A percentile compares a stretch with the other conserved stretches of the same genome.
phyloP scores from a whole-genome alignment of 2,888 invertebrate genomes.

The Hyppa rectilinea region DNA sequence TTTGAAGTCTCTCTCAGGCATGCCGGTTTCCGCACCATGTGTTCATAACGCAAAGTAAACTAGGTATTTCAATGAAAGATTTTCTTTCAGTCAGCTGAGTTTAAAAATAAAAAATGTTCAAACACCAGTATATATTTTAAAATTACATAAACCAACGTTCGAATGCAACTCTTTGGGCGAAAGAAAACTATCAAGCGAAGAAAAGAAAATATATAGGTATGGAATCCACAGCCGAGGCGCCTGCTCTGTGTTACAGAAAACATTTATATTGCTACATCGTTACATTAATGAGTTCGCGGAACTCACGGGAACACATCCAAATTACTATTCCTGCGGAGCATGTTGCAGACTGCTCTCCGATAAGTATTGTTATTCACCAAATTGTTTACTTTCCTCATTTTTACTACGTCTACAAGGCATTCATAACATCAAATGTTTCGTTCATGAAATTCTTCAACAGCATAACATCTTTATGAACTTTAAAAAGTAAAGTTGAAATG shows the following conservation, averaged over 20 bases:
- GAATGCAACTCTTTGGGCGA: constrained; percentile 32
- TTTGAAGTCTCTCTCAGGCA: no score
- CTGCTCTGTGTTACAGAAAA: constrained; percentile 53
- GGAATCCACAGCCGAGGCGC: constrained; percentile 27
- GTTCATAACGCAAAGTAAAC: constrained; percentile 6
- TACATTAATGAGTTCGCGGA: constrained; percentile 49
- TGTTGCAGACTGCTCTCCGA: constrained; percentile 15
- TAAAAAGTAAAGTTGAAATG: constrained; percentile 18
- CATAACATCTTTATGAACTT: constrained; percentile 29
- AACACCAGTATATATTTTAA: background rate
- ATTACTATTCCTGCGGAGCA: constrained; percentile 27
- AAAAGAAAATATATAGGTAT: constrained; percentile 42
- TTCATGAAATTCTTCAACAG: constrained; percentile 27
- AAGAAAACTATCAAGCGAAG: constrained; percentile 21
- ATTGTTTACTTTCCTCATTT: constrained; percentile 46
- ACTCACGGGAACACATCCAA: constrained; percentile 43
- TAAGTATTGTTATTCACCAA: constrained; percentile 28
- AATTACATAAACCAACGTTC: constrained; percentile 10
- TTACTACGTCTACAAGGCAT: constrained; percentile 39
- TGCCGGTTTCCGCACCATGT: no score
- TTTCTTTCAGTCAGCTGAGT: background rate
- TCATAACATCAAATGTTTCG: constrained; percentile 36
- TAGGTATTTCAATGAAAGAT: background rate
- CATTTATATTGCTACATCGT: constrained; percentile 40
- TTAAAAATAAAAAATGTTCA: constrained; percentile 5